A percentile compares a stretch with the other conserved stretches of the same genome.
These are phyloP conservation scores for Erynnis tages DNA, from an alignment of 2,888 invertebrate species.

Conservation along the genomic window DNA sequence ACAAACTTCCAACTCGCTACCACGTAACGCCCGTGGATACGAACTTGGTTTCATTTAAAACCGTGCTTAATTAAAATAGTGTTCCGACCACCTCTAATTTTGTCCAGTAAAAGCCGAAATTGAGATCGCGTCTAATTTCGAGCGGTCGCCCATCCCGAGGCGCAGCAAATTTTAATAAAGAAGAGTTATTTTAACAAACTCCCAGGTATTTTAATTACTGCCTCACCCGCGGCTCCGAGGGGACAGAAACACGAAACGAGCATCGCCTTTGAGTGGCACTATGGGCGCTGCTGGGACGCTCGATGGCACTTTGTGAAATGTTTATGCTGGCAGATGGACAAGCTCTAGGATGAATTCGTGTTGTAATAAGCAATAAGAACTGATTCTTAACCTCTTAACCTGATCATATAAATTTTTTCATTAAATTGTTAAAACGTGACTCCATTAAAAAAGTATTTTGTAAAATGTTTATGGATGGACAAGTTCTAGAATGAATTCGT, in stretches of 20 bases:
- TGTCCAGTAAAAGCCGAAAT: conserved; percentile 18
- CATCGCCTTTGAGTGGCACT: no score
- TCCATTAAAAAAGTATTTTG: no score
- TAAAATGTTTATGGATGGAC: no score
- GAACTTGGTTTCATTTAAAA: conserved; percentile 8
- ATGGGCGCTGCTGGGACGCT: no score
- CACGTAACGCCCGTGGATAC: background rate
- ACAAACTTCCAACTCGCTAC: conserved; percentile 5
- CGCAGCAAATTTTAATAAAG: conserved; percentile 36
- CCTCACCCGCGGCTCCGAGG: conserved; percentile 28
- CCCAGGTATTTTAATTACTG: conserved; percentile 38
- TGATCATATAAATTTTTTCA: no score
- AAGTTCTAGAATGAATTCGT: no score
- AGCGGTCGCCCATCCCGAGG: conserved; percentile 16
- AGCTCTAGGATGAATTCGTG: no score
- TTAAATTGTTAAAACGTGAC: no score
- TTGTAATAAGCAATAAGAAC: no score
- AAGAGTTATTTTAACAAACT: conserved; percentile 34
- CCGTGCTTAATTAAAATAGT: conserved; percentile 16
- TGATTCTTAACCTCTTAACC: no score
- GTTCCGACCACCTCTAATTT: conserved; percentile 12
- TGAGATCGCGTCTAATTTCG: conserved; percentile 19
- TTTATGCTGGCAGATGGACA: no score
- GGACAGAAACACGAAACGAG: conserved; percentile 13
- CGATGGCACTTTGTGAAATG: no score